A percentile compares a stretch with the other conserved stretches of the same genome.
phyloP scores from a whole-genome alignment of 35 echinoderm and acorn worm species.

The Heliocidaris tuberculata region DNA sequence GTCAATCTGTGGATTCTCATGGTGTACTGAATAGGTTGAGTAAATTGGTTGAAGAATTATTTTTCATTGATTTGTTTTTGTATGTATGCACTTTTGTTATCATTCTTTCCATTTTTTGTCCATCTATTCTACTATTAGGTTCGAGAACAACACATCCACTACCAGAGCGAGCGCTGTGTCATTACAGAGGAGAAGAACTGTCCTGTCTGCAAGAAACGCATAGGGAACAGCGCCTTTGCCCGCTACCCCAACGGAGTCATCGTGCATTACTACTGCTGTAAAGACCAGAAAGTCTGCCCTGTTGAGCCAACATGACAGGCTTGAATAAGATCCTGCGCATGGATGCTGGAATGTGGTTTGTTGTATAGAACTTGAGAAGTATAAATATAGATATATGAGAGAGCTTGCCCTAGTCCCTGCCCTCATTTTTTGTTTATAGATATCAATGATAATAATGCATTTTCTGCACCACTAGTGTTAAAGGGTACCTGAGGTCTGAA shows the following conservation, averaged over 20 bases:
- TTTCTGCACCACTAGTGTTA: too few relatives aligned
- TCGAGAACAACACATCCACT: constrained; percentile 88
- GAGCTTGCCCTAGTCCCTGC: not conserved
- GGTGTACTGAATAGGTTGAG: too few relatives aligned
- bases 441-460: too few relatives aligned
- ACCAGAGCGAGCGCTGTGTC: constrained; percentile 85
- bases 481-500: too few relatives aligned
- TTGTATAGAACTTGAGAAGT: not conserved
- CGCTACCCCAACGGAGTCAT: constrained; percentile 94
- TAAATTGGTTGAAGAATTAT: too few relatives aligned
- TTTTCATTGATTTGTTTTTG: not conserved
- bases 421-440: not conserved
- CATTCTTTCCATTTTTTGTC: not conserved
- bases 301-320: constrained; percentile 71
- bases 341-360: not conserved
- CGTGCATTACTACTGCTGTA: constrained; percentile 95
- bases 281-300: constrained; percentile 74
- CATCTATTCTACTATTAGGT: constrained; percentile 54
- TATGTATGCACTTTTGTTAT: not conserved
- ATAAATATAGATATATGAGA: not conserved
- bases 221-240: constrained; percentile 94
- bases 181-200: constrained; percentile 96
- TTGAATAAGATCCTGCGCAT: not conserved
- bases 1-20: too few relatives aligned
- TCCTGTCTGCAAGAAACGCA: constrained; percentile 82